Conservation (phyloP, 2,797 vertebrate species). For the Trichosurus vulpecula region DNA sequence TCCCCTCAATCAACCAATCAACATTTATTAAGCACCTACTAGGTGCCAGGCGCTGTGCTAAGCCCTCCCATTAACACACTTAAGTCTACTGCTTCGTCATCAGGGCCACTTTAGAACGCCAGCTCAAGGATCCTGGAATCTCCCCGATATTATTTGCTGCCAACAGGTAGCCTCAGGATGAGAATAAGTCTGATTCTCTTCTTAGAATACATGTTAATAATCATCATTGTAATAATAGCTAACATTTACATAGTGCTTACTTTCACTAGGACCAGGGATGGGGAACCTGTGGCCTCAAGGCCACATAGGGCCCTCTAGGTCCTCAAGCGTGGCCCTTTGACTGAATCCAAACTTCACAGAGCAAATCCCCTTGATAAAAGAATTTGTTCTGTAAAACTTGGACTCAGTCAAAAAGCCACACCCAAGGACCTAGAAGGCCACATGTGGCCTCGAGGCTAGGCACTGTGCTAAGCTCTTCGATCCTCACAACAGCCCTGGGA, state of each 20-base stretch:
- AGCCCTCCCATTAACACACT: neutral
- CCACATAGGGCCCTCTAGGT: no score
- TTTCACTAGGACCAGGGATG: neutral
- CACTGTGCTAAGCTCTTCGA: neutral
- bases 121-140: no score
- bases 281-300: no score
- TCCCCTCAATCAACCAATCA: neutral
- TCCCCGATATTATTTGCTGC: neutral
- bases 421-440: no score
- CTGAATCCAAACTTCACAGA: no score
- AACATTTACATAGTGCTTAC: neutral
- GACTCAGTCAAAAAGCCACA: no score
- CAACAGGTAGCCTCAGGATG: neutral
- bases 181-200: neutral
- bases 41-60: neutral
- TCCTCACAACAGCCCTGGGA: neutral
- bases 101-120: neutral
- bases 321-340: no score
- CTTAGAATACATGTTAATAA: neutral
- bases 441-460: no score
- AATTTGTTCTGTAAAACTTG: no score
- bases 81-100: neutral
- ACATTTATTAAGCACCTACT: neutral
- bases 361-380: no score
- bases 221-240: neutral